Evolutionary conservation across 2,888 invertebrate species (phyloP), one percentile per base, ranked within the genome.

Genomic region (Rotaria socialis): DNA sequence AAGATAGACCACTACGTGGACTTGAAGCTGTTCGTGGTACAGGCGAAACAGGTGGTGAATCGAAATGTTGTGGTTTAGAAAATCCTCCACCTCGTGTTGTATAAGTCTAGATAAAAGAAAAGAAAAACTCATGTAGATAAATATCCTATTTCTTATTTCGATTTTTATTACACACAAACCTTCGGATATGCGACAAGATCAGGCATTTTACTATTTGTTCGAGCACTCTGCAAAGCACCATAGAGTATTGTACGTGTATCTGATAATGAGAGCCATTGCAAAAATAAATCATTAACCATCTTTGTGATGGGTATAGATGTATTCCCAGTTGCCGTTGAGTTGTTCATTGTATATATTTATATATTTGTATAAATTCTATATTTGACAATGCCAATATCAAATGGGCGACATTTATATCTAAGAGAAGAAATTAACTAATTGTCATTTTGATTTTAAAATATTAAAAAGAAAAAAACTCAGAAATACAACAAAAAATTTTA

Each of bases 221-320:
- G 80, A 80, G 47, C 80, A 47, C 24, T 80, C 24, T 80, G 80
- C 14, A 80, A 80, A 11, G 47, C 80, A n/a, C 47, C n/a, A 80
- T n/a, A 47, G 11, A 80, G n/a, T n/a, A 24, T 80, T 5, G 43
- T 80, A 11, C 80, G 43, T 80, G 80, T 80, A 80, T 80, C 80
- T 80, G 43, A 4, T 80, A 47, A n/a, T 80, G 80, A 80, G 47
- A 80, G 80, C 80, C 80, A 80, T 47, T 80, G 80, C 22, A 80
- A 47, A 80, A 80, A 80, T 47, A 80, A n/a, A 80, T 80, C 80
- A 80, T 80, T 80, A 10, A 80, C 80, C 80, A 80, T 80, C n/a
- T 80, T 80, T 47, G 80, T 47, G 24, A 80, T 47, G 24, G 80
- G 80, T 80, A 80, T 80, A 10, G 80, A 47, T 80, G 80, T 80